These are phyloP conservation scores for Conops quadrifasciatus DNA, from an alignment of 2,888 invertebrate genomes.

Conservation along the genomic window DNA sequence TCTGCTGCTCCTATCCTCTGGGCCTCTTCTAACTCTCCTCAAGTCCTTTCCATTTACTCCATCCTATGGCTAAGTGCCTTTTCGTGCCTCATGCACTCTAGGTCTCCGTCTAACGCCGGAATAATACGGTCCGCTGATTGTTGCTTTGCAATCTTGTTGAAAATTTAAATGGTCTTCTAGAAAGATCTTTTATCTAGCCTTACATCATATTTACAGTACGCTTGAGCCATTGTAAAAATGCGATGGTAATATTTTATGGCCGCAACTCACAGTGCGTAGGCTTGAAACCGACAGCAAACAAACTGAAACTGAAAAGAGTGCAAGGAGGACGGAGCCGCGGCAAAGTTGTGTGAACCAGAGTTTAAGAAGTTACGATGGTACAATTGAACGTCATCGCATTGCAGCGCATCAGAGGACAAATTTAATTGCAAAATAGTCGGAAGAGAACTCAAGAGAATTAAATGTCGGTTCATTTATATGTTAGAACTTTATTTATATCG, in stretches of 20 bases:
- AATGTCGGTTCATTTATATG: background rate
- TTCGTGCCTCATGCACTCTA: no score
- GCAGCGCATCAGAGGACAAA: background rate
- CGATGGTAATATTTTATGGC: slow-evolving; percentile 26
- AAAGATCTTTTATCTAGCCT: slow-evolving; percentile 41
- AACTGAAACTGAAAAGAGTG: no score
- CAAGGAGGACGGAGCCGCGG: background rate
- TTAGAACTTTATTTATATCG: no score
- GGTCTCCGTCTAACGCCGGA: background rate
- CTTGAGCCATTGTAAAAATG: slow-evolving; percentile 22
- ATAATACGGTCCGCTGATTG: no score
- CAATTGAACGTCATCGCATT: slow-evolving; percentile 10
- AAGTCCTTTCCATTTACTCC: no score
- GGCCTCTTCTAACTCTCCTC: no score
- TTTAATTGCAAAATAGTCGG: slow-evolving; percentile 7
- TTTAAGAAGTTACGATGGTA: no score
- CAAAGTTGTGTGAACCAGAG: slow-evolving; percentile 2
- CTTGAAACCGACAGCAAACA: background rate
- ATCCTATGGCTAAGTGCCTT: no score
- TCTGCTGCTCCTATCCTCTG: background rate
- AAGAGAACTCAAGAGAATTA: background rate
- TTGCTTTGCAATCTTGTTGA: slow-evolving; percentile 23
- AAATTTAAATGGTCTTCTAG: slow-evolving; percentile 23
- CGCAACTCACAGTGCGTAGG: slow-evolving; percentile 19
- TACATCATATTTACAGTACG: slow-evolving; percentile 44